A percentile compares a stretch with the other conserved stretches of the same genome.
These are phyloP conservation scores for Trachelus stipa DNA, from an alignment of 2,888 invertebrate genomes.

Conservation along the genomic window DNA sequence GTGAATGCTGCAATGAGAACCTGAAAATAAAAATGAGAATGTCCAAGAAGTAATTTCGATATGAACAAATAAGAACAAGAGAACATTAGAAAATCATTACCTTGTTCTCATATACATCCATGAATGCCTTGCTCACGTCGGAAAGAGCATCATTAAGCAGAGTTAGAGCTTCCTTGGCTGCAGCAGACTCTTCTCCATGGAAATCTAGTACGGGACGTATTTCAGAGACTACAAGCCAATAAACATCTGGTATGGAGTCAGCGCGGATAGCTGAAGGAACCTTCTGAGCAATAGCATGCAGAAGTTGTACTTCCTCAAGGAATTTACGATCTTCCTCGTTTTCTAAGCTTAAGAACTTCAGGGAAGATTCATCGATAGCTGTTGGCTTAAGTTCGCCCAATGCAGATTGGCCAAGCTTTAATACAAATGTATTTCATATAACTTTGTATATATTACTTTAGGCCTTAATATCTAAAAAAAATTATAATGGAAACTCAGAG, in stretches of 20 bases:
- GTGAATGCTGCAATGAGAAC: conserved; percentile 75
- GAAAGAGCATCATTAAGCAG: conserved; percentile 69
- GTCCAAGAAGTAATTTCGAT: neutral
- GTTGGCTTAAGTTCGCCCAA: conserved; percentile 60
- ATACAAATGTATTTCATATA: conserved; percentile 18
- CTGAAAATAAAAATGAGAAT: conserved; percentile 35
- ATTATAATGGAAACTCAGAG: conserved; percentile 4
- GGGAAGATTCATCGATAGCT: conserved; percentile 51
- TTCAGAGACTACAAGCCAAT: conserved; percentile 75
- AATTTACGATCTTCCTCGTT: conserved; percentile 74
- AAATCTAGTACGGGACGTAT: conserved; percentile 74
- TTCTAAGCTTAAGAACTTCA: conserved; percentile 46
- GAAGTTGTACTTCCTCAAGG: conserved; percentile 72
- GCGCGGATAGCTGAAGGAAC: conserved; percentile 68
- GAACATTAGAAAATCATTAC: conserved; percentile 35
- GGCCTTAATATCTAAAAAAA: neutral
- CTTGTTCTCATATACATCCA: conserved; percentile 60
- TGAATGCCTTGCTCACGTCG: conserved; percentile 57
- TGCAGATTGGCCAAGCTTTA: conserved; percentile 61
- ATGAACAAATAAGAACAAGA: neutral
- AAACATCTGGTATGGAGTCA: conserved; percentile 74
- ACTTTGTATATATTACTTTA: neutral
- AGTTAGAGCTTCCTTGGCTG: conserved; percentile 74
- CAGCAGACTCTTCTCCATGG: conserved; percentile 75
- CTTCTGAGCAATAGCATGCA: conserved; percentile 72